phyloP scores from a whole-genome alignment of 1,140 invertebrate genomes.

The Sminthurinus signatus region DNA sequence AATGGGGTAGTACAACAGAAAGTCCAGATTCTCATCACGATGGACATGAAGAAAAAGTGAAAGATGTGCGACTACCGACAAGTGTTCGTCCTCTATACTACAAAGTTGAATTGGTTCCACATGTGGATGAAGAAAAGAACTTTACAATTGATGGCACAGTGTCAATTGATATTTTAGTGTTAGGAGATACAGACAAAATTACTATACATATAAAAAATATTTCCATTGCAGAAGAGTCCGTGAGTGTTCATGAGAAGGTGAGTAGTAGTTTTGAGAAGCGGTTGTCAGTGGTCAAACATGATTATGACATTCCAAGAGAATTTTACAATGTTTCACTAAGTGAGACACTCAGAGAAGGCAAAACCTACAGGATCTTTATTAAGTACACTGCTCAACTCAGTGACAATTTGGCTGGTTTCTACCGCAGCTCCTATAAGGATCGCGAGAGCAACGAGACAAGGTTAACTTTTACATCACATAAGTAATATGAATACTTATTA shows the following conservation, averaged over 20 bases:
- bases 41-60: slow-evolving; percentile 15
- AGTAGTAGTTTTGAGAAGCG: background rate
- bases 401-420: slow-evolving; percentile 63
- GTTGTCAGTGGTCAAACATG: slow-evolving; percentile 17
- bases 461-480: slow-evolving; percentile 41
- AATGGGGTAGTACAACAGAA: background rate
- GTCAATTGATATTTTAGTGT: slow-evolving; percentile 58
- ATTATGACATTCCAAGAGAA: slow-evolving; percentile 33
- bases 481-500: background rate
- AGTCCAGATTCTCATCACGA: background rate
- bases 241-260: slow-evolving; percentile 46
- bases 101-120: slow-evolving; percentile 61
- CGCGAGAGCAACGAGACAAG: slow-evolving; percentile 57
- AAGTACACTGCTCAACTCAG: slow-evolving; percentile 25
- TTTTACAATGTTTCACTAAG: slow-evolving; percentile 36
- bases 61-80: slow-evolving; percentile 59
- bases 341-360: slow-evolving; percentile 11
- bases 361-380: slow-evolving; percentile 27
- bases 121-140: slow-evolving; percentile 57
- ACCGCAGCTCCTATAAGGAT: slow-evolving; percentile 70
- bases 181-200: slow-evolving; percentile 60
- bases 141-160: slow-evolving; percentile 70
- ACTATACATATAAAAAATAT: slow-evolving; percentile 69
- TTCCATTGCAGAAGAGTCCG: slow-evolving; percentile 52
- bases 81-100: slow-evolving; percentile 61